Base-by-base conservation (phyloP, 2,113 vertebrate genomes). In the Urocitellus parryii region DNA sequence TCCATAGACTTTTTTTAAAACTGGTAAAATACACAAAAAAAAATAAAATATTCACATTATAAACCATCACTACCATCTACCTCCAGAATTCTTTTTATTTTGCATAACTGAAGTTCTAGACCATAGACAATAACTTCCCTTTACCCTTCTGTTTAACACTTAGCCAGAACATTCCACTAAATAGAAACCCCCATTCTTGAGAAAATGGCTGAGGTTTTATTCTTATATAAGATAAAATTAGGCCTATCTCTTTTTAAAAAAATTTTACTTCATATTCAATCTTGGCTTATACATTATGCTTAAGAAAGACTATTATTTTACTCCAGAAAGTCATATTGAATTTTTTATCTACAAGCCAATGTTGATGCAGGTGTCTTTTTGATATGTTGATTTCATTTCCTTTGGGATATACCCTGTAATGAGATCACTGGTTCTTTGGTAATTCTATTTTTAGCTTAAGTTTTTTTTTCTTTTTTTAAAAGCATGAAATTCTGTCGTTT, bases 141-240 rank as follows among this genome's bases (percentile, higher is more conserved):
- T 32, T 29, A 45, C 37, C 24, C 16, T 1, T 25, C 24, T 27
- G 74, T 56, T 79, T 76, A 86, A 65, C 58, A 37, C 84, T 88
- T 81, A 27, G 45, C 56, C 77, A 88, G 78, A 94, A 94, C 89
- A 77, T n/a, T 58, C n/a, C 39, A 61, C 39, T n/a, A 12, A 94
- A 74, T 51, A 53, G 58, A 93, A 73, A 3, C 17, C 4, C 13
- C 48, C 22, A 37, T 34, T 95, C 39, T 93, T 63, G 94, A 94
- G 53, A 81, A 29, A 63, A 61, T 85, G 2, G 42, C n/a, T 53
- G 12, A 39, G 12, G 61, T 63, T 63, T 27, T 63, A 27, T 63
- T 63, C 61, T 63, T 63, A 27, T 27, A 27, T 27, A 63, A 24
- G 24, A 27, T 63, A 25, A 63, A 63, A 63, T 63, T 27, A 63